Evolutionary conservation across 2,113 vertebrate species (phyloP), one percentile per base, ranked within the genome.

Genomic region (Poeciliopsis occidentalis): DNA sequence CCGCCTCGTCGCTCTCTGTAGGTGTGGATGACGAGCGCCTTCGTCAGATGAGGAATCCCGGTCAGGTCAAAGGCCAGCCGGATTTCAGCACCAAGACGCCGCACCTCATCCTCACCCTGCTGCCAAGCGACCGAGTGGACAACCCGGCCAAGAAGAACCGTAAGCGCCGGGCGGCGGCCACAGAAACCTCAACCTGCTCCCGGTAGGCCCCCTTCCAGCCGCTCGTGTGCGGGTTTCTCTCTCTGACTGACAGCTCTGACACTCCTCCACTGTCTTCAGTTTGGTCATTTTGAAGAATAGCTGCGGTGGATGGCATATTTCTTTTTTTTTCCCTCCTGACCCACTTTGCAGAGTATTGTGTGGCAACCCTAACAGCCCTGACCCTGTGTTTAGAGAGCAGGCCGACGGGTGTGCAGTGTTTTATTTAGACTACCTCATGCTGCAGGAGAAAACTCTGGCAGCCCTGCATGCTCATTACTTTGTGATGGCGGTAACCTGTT

Each of bases 21-120:
- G 95, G 95, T 32, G 82, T 95, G 60, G 95, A 95, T 44, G 93
- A 95, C 54, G 93, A 95, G 70, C 71, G 80, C 60, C 88, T 94
- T 31, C 92, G 90, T 27, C 92, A 84, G 86, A 79, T 91, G 4
- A 89, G 85, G 71, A 93, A 86, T 64, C 88, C 91, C 0, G 87
- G 91, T 44, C 81, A 76, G 69, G 87, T 92, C 4, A 94, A 94
- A 82, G 93, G 94, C 26, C 93, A 93, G 82, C 81, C 91, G 0
- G 94, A 95, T 60, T 95, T 94, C 80, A 95, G 93, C 89, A 93
- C 92, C 85, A 95, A 95, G 91, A 94, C 92, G 1, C 95, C 95
- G 0, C 94, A 95, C 89, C 94, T 95, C 83, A 95, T 95, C 85
- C 93, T 95, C 72, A 95, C 94, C 32, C 86, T 95, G 87, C 89